Evolutionary conservation across 2,113 vertebrate genomes (phyloP), one percentile per base, ranked within the genome.

Genomic region (Myodes glareolus): DNA sequence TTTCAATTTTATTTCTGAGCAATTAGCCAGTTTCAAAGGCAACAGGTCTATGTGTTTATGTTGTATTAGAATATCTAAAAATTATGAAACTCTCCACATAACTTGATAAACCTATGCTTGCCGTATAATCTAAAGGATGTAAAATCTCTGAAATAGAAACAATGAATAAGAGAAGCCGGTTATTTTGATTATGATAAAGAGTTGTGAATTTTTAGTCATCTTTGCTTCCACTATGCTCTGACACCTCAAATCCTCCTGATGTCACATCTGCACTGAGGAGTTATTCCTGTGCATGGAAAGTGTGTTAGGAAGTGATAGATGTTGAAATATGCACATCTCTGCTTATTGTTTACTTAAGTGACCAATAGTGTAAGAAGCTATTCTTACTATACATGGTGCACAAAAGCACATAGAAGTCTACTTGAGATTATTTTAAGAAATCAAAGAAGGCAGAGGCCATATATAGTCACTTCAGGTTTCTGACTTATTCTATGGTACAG

Each of bases 1-100:
- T 85, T 85, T 45, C 13, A 36, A 67, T 81, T 72, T 86, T 91
- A 94, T 8, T 67, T 94, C 94, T n/a, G 91, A 90, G 67, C 76
- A 88, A 45, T 97, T 47, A 89, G 9, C 4, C 39, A 70, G 25
- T 85, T 90, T 2, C 67, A 9, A 92, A 27, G 84, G 21, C 42
- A 93, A 36, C 3, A 91, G 12, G 14, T 72, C 65, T 82, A n/a
- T 31, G 81, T 58, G 80, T 94, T 87, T 96, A 31, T 72, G 47
- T 92, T 93, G 7, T 47, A 77, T 77, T 81, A 29, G 3, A 78
- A 61, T 88, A 7, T 85, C 31, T 58, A 92, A 39, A 89, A 78
- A 90, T 73, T 68, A 45, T 70, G 33, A 94, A 68, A 1, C 45
- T 90, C 2, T 55, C 1, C 2, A 39, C 0, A 85, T 93, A 92